Conservation (phyloP, 2,888 invertebrate genomes). For the Melanchra persicariae region DNA sequence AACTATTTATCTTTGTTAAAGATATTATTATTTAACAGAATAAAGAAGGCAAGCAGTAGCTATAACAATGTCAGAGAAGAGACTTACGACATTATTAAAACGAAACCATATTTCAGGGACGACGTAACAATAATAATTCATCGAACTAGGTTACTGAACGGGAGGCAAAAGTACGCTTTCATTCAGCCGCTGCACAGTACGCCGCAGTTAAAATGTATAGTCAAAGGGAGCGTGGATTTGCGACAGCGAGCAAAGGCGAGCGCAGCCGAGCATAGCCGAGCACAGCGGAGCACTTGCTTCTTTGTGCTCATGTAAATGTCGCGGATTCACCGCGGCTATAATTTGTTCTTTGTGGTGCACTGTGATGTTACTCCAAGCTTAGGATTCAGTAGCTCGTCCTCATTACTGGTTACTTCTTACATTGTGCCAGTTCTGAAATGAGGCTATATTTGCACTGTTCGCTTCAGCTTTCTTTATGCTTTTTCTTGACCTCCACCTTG, state of each 20-base stretch:
- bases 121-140: conserved; percentile 45
- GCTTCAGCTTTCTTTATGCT: conserved; percentile 9
- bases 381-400: conserved; percentile 44
- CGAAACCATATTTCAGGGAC: conserved; percentile 10
- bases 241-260: conserved; percentile 25
- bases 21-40: background rate
- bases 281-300: conserved; percentile 27
- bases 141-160: conserved; percentile 57
- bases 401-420: conserved; percentile 44
- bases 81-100: background rate
- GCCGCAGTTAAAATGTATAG: conserved; percentile 55
- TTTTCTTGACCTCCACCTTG: conserved; percentile 18
- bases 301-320: conserved; percentile 55
- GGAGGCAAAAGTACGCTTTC: conserved; percentile 44
- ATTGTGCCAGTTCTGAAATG: conserved; percentile 40
- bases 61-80: background rate
- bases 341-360: conserved; percentile 59
- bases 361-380: conserved; percentile 46
- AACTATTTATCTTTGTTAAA: background rate
- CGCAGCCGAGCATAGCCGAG: conserved; percentile 18
- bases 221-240: conserved; percentile 57
- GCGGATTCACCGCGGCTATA: conserved; percentile 36
- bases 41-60: background rate
- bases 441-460: conserved; percentile 33
- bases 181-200: conserved; percentile 60